Base-by-base conservation (phyloP, 2,888 invertebrate genomes). In the Ophraella communa region DNA sequence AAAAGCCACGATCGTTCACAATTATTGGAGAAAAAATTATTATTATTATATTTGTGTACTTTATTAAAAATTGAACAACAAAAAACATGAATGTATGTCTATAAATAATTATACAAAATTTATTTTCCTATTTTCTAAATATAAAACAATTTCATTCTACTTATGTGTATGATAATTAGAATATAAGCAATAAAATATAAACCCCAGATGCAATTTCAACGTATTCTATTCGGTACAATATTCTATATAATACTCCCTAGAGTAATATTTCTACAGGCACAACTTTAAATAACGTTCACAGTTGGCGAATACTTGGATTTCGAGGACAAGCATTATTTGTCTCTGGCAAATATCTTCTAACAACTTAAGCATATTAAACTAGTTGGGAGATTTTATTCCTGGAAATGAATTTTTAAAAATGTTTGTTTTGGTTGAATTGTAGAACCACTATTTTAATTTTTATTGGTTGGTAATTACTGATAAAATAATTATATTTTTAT, bases 321-420 rank as follows among this genome's bases (percentile, higher is more conserved):
- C 45, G 58, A 47, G 61, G 53, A 67, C 62, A 64, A 71, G 67
- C n/a, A n/a, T n/a, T 69, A 61, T 71, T 71, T 71, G 68, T 67
- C 44, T 59, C 39, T 35, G 66, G 58, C 63, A 71, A 71, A 71
- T 66, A 64, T 51, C 27, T 51, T 51, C 17, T 5, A 51, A 51
- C 14, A 27, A 27, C 27, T 27, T 17, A 27, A 10, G 17, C 17
- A 51, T n/a, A n/a, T 17, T 51, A 24, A 27, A 51, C 3, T 20
- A 21, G 23, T 4, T 21, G n/a, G 10, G 23, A 20, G 47, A 21
- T 47, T 10, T 30, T 30, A 30, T 30, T 11, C 11, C 2, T 10
- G 11, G 1, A 10, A 30, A 30, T 8, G 30, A 3, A 1, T 30
- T 11, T 10, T 10, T 30, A 11, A 11, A 30, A 30, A 8, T 30